Percentiles rank a stretch among this genome's conserved stretches.
phyloP scores from a whole-genome alignment of 2,888 invertebrate genomes.

The Sialis fuliginosa region DNA sequence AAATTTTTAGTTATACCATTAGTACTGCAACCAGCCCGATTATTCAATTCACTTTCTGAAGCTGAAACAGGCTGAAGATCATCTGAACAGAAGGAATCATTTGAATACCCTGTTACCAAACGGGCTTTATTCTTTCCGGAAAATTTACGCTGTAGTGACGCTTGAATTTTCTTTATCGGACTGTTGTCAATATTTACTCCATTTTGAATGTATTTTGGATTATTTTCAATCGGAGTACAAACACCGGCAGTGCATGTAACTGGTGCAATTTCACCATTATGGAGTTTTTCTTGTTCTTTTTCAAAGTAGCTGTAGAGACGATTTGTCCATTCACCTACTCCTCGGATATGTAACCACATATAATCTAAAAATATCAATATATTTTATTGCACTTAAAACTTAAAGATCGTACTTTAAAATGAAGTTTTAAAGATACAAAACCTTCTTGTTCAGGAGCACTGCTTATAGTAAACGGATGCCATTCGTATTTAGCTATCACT shows the following conservation, averaged over 20 bases:
- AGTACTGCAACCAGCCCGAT: constrained; percentile 17
- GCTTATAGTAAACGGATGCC: constrained; percentile 95
- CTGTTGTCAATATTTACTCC: constrained; percentile 11
- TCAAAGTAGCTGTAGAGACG: constrained; percentile 73
- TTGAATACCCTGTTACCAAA: constrained; percentile 22
- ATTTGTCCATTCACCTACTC: constrained; percentile 90
- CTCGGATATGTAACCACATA: constrained; percentile 85
- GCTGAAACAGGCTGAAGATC: constrained; percentile 13
- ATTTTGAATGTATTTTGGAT: constrained; percentile 7
- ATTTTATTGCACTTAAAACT: too few species aligned
- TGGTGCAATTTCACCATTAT: constrained; percentile 40
- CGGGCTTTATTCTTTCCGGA: constrained; percentile 26
- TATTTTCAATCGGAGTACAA: constrained; percentile 11
- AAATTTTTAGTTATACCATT: constrained; percentile 5
- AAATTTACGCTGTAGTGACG: constrained; percentile 30
- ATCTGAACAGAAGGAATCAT: constrained; percentile 20
- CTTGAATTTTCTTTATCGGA: constrained; percentile 22
- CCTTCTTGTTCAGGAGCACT: constrained; percentile 89
- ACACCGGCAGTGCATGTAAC: constrained; percentile 18
- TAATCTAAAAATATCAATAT: constrained; percentile 37
- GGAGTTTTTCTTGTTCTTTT: constrained; percentile 55
- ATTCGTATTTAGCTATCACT: constrained; percentile 79
- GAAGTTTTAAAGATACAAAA: constrained; percentile 14
- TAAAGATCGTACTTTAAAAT: background rate
- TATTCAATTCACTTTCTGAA: constrained; percentile 16